Evolutionary conservation across 2,797 vertebrate genomes (phyloP).

Genomic region (Delichon dasypus): DNA sequence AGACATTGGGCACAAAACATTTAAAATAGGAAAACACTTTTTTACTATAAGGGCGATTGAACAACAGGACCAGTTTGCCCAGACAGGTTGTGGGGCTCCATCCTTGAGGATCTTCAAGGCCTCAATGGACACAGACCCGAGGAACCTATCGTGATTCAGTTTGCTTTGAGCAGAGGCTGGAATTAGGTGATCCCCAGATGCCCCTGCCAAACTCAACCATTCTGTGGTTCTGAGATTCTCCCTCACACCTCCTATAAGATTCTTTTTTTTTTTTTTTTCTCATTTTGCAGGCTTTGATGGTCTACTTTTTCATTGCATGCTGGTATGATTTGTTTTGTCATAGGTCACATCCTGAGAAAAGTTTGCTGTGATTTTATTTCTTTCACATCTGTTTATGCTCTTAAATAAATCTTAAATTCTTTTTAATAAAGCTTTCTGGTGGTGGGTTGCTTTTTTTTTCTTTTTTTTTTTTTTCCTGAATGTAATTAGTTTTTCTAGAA

Average conservation of each 20-base stretch:
- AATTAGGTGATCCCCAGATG: background rate
- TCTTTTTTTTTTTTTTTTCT: background rate
- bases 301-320: background rate
- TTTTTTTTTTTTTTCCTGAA: background rate
- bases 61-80: background rate
- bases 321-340: background rate
- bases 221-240: background rate
- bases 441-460: too few species aligned
- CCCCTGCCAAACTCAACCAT: background rate
- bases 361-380: conserved; percentile 17
- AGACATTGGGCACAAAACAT: background rate
- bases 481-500: conserved; percentile 6
- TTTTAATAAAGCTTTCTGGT: background rate
- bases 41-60: background rate
- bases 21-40: background rate
- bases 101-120: background rate
- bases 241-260: background rate
- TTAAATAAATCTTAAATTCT: background rate
- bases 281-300: background rate
- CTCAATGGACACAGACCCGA: background rate
- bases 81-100: background rate
- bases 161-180: background rate
- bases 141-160: background rate
- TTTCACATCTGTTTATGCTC: background rate
- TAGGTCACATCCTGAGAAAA: background rate